Base-by-base conservation (phyloP, 2,113 vertebrate genomes). In the Felis chaus region DNA sequence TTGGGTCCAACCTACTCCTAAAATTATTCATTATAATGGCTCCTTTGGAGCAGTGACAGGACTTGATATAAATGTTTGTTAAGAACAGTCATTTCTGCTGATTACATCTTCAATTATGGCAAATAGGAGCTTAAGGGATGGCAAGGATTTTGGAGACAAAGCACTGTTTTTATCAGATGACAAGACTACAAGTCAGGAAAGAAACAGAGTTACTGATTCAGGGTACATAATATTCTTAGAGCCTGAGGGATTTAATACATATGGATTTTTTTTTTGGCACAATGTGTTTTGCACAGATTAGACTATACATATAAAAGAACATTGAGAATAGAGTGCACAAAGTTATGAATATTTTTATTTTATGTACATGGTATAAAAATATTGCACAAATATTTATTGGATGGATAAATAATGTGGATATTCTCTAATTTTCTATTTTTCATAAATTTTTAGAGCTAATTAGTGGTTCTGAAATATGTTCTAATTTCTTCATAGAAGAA, bases 1-100 rank as follows among this genome's bases (percentile, higher is more conserved):
- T 89, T 50, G 66, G 61, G 19, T 85, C 88, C 73, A 97, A 89
- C 29, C 69, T 89, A 65, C 65, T 74, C 29, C 84, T 94, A 94
- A 92, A 97, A 97, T 94, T 93, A 92, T 91, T 96, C 82, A 92
- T 5, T 83, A 9, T 97, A 98, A 97, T 97, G 91, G 76, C 73
- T 96, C 69, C 91, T 73, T 96, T 98, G 94, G 97, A 98, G 73
- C 76, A 97, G 83, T 97, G 96, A 96, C 95, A 96, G 81, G 50
- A 53, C 39, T 78, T n/a, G 80, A 74, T 95, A 48, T 82, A 89
- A 94, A 93, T 61, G 76, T 95, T 97, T 94, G 90, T 94, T 96
- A 93, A 84, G 96, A 88, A 92, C 23, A 93, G 21, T 86, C 39
- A 33, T 73, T 53, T 90, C 82, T 95, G 9, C 79, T 69, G 21